These are phyloP conservation scores for Heliconius eleuchia DNA, from an alignment of 1,140 invertebrate species.

Conservation along the genomic window DNA sequence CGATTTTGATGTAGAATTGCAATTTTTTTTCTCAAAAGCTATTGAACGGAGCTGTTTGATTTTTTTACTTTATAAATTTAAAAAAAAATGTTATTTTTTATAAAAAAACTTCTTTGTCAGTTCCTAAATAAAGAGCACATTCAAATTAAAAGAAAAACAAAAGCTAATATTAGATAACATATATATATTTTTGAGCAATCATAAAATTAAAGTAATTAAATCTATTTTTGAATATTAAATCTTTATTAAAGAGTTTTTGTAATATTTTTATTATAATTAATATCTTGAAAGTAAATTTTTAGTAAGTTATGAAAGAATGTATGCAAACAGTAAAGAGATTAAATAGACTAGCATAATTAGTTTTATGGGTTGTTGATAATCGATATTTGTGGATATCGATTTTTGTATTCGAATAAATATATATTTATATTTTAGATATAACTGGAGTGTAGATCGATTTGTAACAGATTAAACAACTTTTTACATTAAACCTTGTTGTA, in stretches of 20 bases:
- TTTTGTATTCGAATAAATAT: neutral
- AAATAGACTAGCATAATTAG: conserved; percentile 23
- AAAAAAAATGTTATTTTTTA: no score
- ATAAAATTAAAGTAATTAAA: neutral
- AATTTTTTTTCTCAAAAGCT: conserved; percentile 16
- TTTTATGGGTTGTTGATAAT: conserved; percentile 31
- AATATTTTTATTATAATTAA: neutral
- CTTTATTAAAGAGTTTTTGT: neutral
- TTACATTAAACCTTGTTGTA: no score
- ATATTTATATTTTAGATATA: neutral
- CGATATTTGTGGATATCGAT: neutral
- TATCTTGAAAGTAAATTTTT: conserved; percentile 6
- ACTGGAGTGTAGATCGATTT: neutral
- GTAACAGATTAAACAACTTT: no score
- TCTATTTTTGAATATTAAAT: conserved; percentile 1
- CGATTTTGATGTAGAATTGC: neutral
- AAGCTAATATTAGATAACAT: neutral
- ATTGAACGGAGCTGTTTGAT: conserved; percentile 24
- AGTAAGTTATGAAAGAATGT: neutral
- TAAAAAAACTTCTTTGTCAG: conserved; percentile 20
- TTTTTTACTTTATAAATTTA: no score
- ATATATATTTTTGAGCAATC: neutral
- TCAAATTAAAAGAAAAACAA: neutral
- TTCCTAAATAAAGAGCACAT: conserved; percentile 14
- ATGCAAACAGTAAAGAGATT: conserved; percentile 21